Base-by-base conservation (phyloP, 2,888 invertebrate species). In the Serripes groenlandicus region DNA sequence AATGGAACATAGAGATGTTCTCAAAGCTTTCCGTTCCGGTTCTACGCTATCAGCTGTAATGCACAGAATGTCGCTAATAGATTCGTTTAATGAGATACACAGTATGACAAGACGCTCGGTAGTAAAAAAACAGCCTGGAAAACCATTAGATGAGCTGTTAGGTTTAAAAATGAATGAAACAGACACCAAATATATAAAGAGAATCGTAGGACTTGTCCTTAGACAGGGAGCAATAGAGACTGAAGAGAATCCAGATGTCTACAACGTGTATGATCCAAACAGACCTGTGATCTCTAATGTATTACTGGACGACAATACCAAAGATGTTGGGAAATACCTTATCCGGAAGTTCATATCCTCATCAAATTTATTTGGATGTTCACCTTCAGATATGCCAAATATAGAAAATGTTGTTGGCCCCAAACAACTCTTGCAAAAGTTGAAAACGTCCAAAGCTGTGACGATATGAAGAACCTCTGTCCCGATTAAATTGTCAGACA, bases 1-100 rank as follows among this genome's bases (percentile, higher is more conserved):
- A 54, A 81, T 81, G 76, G 81, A 81, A 32, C 85, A 85, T 56
- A 21, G 68, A 26, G 76, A 78, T 56, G 81, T 68, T 56, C n/a
- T 79, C 4, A 78, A 75, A 60, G 79, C 69, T 21, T 83, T 83
- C 54, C 32, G 83, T 18, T 64, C 83, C 18, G 77, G 79, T 0
- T 73, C 79, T 26, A 77, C 49, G 15, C 15, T 73, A 1, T 26
- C 15, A 3, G 73, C 77, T 11, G 75, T 83, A 0, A 76, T 73
- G 21, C 66, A 76, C 34, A 23, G 74, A 42, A 78, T 84, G 84
- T 76, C 81, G n/a, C 58, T 81, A 15, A 60, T 86, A 54, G 83
- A 86, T 49, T 58, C 70, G 26, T 35, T 80, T 2, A 64, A 69
- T 42, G 77, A 76, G 37, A n/a, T n/a, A n/a, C n/a, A n/a, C n/a